These are phyloP conservation scores for Andrena fulva DNA, from an alignment of 2,888 invertebrate genomes.

Conservation along the genomic window DNA sequence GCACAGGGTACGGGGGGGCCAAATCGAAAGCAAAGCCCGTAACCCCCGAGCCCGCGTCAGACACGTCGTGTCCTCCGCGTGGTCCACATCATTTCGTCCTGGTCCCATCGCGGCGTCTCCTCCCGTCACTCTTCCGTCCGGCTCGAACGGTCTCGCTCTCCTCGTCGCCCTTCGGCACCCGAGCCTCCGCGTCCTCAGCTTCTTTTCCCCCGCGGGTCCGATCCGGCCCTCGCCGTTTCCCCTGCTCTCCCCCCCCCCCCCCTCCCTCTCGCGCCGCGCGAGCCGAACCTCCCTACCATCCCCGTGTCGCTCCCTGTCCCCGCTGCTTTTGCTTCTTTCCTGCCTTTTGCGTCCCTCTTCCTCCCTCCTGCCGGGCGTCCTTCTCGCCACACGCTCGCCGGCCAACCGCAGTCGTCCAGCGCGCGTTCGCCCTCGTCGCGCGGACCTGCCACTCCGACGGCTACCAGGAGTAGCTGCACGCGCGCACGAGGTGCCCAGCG, in stretches of 20 bases:
- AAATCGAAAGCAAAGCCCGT: conserved; percentile 76
- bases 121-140: conserved; percentile 2
- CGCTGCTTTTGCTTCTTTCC: conserved; percentile 35
- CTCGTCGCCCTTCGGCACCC: background rate
- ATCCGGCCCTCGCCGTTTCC: conserved; percentile 7
- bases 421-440: conserved; percentile 75
- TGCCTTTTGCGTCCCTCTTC: conserved; percentile 44
- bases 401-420: conserved; percentile 74
- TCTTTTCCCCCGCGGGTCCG: conserved; percentile 6
- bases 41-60: conserved; percentile 75
- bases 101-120: conserved; percentile 17
- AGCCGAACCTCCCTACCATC: conserved; percentile 27
- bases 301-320: conserved; percentile 60
- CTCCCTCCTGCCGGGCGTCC: conserved; percentile 60
- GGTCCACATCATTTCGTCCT: conserved; percentile 75
- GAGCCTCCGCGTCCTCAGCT: background rate
- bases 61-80: conserved; percentile 79
- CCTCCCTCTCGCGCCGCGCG: conserved; percentile 3
- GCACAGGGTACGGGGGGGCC: conserved; percentile 66
- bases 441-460: conserved; percentile 71
- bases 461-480: conserved; percentile 73
- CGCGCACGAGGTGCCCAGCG: conserved; percentile 69
- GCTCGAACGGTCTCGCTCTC: conserved; percentile 4
- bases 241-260: conserved; percentile 8
- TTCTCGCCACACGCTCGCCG: conserved; percentile 67